Conservation (phyloP, 2,888 invertebrate genomes). For the Pristionchus mayeri region DNA sequence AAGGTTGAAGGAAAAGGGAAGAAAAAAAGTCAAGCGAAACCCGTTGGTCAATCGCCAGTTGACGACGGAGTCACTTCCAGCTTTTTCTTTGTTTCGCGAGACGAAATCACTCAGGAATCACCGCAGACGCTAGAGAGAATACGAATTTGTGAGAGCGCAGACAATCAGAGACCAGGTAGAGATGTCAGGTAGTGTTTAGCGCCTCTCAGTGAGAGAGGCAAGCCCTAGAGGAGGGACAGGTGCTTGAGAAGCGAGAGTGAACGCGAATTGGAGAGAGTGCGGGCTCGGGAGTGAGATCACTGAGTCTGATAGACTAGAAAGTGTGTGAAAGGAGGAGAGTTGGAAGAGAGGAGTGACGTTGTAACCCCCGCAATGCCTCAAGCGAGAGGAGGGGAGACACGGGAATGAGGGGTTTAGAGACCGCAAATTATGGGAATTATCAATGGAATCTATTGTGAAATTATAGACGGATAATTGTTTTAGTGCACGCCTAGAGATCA, state of each 20-base stretch:
- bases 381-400: not conserved
- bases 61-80: not conserved
- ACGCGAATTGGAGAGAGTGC: not conserved
- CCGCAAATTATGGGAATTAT: not conserved
- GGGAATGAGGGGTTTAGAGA: constrained; percentile 1
- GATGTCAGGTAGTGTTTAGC: not conserved
- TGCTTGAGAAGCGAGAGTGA: not conserved
- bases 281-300: constrained; percentile 1
- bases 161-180: not conserved
- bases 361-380: constrained; percentile 31
- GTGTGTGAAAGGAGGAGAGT: no score
- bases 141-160: not conserved
- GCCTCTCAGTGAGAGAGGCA: not conserved
- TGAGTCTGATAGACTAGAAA: no score
- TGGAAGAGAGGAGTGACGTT: not conserved
- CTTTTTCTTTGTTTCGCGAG: constrained; percentile 11
- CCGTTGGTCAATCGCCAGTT: constrained; percentile 1
- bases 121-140: not conserved
- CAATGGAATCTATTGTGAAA: not conserved
- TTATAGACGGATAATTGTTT: no score
- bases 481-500: no score
- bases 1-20: no score
- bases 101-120: not conserved
- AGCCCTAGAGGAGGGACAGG: not conserved
- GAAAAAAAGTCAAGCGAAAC: not conserved